Conservation (phyloP, 2,113 vertebrate species). For the Pangasianodon hypophthalmus region DNA sequence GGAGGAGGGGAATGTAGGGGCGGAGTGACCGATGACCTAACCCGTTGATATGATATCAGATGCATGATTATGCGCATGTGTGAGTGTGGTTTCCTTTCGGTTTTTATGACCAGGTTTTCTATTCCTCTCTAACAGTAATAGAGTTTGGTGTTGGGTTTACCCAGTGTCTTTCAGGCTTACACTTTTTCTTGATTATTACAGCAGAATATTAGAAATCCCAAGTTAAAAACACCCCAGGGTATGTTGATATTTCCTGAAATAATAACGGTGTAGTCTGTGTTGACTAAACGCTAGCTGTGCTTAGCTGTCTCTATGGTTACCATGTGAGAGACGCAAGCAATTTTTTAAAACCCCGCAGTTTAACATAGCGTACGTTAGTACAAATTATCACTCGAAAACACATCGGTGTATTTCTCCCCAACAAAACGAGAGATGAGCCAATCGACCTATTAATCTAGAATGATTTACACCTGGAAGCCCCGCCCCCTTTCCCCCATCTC, state of each 20-base stretch:
- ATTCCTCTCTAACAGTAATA: background rate
- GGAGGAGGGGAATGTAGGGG: background rate
- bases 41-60: constrained; percentile 16
- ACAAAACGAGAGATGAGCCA: background rate
- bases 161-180: background rate
- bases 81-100: background rate
- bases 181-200: background rate
- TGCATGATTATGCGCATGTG: constrained; percentile 10
- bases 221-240: background rate
- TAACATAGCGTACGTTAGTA: background rate
- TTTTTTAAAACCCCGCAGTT: background rate
- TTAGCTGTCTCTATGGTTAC: background rate
- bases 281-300: background rate
- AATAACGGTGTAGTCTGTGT: background rate
- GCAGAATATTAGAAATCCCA: background rate
- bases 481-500: background rate
- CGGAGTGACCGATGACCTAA: constrained; percentile 4
- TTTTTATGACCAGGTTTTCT: background rate
- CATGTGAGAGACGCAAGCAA: background rate
- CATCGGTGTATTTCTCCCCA: background rate
- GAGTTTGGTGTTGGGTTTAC: background rate
- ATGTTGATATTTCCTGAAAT: background rate
- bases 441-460: background rate
- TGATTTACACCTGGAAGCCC: background rate
- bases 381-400: background rate